phyloP scores from a whole-genome alignment of 2,113 vertebrate genomes.

The Cryptotis parvus region DNA sequence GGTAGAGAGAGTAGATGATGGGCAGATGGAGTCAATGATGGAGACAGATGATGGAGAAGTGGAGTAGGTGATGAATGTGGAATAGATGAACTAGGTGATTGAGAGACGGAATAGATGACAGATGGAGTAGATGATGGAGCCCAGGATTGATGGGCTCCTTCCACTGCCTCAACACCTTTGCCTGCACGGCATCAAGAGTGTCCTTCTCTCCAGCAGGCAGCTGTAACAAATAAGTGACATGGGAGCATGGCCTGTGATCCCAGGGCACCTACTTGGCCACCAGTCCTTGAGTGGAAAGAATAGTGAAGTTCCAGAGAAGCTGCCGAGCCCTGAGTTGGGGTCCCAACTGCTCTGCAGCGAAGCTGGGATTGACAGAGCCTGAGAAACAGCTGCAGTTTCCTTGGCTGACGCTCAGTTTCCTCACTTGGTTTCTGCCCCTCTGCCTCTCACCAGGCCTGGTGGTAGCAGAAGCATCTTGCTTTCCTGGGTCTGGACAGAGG shows the following conservation, averaged over 20 bases:
- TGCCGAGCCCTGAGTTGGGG: not conserved
- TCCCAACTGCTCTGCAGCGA: not conserved
- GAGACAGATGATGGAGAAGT: no score
- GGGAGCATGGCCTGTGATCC: no score
- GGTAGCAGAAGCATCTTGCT: not conserved
- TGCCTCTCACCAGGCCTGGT: not conserved
- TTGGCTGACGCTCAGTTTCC: not conserved
- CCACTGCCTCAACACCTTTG: not conserved
- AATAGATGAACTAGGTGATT: no score
- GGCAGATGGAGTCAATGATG: no score
- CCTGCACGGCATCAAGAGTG: not conserved
- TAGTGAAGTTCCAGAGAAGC: not conserved
- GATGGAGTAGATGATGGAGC: no score
- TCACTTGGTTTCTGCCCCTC: not conserved
- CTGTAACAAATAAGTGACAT: not conserved
- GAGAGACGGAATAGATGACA: no score
- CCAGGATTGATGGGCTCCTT: accelerated
- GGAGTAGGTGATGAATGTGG: no score
- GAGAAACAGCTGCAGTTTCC: not conserved
- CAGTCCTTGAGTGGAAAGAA: not conserved
- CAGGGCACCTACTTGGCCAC: not conserved
- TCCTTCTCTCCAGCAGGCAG: not conserved
- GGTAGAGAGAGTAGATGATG: no score
- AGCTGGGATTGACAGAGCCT: no score
- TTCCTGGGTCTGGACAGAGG: slow-evolving; percentile 35